phyloP scores from a whole-genome alignment of 2,888 invertebrate species.

The Glyphotaelius pellucidus region DNA sequence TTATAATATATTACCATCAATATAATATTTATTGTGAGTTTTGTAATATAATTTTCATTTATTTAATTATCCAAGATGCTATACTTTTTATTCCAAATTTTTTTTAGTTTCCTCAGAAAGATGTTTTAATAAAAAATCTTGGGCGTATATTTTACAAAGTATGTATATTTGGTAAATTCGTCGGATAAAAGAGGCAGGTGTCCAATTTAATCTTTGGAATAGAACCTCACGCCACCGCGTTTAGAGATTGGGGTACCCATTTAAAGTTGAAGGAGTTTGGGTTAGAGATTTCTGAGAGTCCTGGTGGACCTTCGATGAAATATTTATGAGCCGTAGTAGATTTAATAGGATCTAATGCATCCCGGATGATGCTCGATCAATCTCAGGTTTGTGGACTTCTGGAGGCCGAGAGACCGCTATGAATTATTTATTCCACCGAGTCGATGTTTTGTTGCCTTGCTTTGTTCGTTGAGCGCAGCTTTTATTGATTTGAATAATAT shows the following conservation, averaged over 20 bases:
- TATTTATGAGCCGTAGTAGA: slow-evolving; percentile 8
- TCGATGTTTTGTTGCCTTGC: not conserved
- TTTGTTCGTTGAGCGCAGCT: not conserved
- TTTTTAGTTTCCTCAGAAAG: too few species aligned
- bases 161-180: not conserved
- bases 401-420: not conserved
- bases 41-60: too few species aligned
- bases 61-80: too few species aligned
- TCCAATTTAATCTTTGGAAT: not conserved
- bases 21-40: too few species aligned
- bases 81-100: too few species aligned
- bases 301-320: not conserved
- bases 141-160: not conserved
- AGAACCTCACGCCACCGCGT: not conserved
- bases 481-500: not conserved
- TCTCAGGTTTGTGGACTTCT: slow-evolving; percentile 32
- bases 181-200: not conserved
- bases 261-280: not conserved
- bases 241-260: not conserved
- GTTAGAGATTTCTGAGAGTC: not conserved
- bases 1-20: too few species aligned
- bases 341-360: slow-evolving; percentile 32
- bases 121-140: too few species aligned
- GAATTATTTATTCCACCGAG: slow-evolving; percentile 31
- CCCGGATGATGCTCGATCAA: slow-evolving; percentile 26